Evolutionary conservation across 23 tunicate species (phyloP), one percentile per base, ranked within the genome.

Genomic region (Trididemnum nubilum): DNA sequence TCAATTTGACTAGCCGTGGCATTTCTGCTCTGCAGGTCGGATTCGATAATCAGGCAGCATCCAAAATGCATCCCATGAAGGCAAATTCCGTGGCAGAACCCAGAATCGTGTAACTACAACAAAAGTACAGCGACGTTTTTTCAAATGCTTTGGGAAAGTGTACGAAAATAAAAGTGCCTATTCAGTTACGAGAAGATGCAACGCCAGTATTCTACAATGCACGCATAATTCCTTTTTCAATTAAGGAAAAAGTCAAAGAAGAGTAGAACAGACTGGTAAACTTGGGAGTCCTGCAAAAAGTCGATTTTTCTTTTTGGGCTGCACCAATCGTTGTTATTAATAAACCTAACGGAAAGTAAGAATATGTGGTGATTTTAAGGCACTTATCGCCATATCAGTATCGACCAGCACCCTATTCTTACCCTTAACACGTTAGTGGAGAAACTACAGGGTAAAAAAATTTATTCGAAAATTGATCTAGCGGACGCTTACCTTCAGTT

Each of bases 401-500:
- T 77, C 33, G 82, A 77, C 30, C 35, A 26, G 12, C 69, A 77
- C 35, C 82, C 71, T 4, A 36, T 77, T n/a, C 82, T 71, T 33
- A 54, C 69, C 19, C 30, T 54, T 5, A 71, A 77, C 18, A 3
- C 37, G 38, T 33, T 77, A 58, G 23, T 73, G 37, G 74, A 67
- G 4, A 67, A 67, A 24, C 37, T 67, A 2, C 58, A 44, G 23
- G 79, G 58, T 12, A 26, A n/a, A 70, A 32, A 12, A 70, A 26
- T 26, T 34, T 70, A 21, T 27, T 38, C 59, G 5, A 77, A 77
- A 77, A 3, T 77, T 34, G 82, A 77, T 77, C 57, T 77, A 58
- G 69, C 67, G 39, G 69, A 77, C 39, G 82, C 82, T 2, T 77
- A 77, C 35, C 38, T 77, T 4, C 82, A 77, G 39, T 18, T 77